Percentiles rank a stretch among this genome's conserved stretches.
Conservation (phyloP, 2,888 invertebrate species). For the Pycnomerus fuliginosus region DNA sequence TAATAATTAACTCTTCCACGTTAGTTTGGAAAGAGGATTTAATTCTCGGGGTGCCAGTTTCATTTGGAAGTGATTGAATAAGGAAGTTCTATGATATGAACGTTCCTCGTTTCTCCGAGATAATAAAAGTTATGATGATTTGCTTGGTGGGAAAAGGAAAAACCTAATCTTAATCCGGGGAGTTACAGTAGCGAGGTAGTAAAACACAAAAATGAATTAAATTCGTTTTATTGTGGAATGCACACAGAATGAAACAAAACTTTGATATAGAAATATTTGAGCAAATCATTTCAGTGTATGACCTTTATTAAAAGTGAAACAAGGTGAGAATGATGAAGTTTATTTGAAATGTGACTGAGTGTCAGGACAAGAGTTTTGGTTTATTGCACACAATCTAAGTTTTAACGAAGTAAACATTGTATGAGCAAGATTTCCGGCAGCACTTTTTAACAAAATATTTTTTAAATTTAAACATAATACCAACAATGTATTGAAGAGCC, state of each 20-base stretch:
- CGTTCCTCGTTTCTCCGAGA: conserved; percentile 8
- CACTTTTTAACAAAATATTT: conserved; percentile 21
- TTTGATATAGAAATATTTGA: conserved; percentile 45
- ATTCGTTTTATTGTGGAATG: conserved; percentile 48
- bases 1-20: no score
- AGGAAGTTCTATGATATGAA: conserved; percentile 21
- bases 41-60: no score
- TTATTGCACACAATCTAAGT: conserved; percentile 48
- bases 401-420: conserved; percentile 48
- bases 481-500: conserved; percentile 15
- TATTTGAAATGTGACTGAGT: conserved; percentile 40
- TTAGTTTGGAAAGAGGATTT: no score
- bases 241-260: conserved; percentile 48
- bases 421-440: conserved; percentile 22
- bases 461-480: conserved; percentile 8
- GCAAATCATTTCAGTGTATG: conserved; percentile 48
- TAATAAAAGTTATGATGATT: conserved; percentile 24
- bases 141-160: conserved; percentile 18
- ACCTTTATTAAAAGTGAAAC: conserved; percentile 41
- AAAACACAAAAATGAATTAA: conserved; percentile 41
- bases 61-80: conserved; percentile 20
- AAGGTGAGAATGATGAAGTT: conserved; percentile 42
- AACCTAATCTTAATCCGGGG: conserved; percentile 21
- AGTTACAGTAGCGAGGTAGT: conserved; percentile 29
- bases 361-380: conserved; percentile 40